A percentile compares a stretch with the other conserved stretches of the same genome.
Evolutionary conservation across 2,113 vertebrate genomes (phyloP).

Genomic region (Arenaria interpres): DNA sequence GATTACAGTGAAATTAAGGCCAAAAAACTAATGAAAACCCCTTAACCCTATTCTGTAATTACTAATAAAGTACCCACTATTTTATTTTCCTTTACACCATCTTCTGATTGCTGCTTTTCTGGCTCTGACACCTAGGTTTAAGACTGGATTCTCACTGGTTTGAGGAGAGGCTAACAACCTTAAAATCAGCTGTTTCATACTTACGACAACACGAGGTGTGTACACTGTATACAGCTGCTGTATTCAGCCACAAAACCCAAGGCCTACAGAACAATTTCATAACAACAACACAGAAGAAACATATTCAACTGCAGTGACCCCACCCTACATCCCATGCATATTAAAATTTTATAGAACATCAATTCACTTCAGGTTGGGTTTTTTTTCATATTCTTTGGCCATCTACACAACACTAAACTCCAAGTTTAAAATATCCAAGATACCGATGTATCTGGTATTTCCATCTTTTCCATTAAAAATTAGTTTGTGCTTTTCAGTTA

Average conservation of each 20-base stretch:
- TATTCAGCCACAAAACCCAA: background rate
- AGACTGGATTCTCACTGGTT: background rate
- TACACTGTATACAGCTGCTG: background rate
- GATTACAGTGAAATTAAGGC: background rate
- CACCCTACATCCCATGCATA: background rate
- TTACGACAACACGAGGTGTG: background rate
- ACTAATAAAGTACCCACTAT: background rate
- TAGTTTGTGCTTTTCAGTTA: background rate
- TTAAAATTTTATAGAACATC: background rate
- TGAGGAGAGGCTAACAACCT: background rate
- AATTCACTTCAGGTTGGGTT: background rate
- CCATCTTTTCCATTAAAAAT: background rate
- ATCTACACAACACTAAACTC: background rate
- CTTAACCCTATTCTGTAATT: background rate
- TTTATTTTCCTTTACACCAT: background rate
- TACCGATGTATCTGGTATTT: background rate
- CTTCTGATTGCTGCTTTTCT: background rate
- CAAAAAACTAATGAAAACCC: background rate
- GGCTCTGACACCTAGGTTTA: background rate
- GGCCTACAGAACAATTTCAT: background rate
- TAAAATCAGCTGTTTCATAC: background rate
- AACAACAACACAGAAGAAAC: background rate
- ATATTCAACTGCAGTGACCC: background rate
- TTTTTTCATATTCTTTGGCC: background rate
- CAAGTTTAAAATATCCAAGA: background rate